A percentile compares a stretch with the other conserved stretches of the same genome.
These are phyloP conservation scores for Cherax destructor DNA, from an alignment of 1,140 invertebrate species.

Conservation along the genomic window DNA sequence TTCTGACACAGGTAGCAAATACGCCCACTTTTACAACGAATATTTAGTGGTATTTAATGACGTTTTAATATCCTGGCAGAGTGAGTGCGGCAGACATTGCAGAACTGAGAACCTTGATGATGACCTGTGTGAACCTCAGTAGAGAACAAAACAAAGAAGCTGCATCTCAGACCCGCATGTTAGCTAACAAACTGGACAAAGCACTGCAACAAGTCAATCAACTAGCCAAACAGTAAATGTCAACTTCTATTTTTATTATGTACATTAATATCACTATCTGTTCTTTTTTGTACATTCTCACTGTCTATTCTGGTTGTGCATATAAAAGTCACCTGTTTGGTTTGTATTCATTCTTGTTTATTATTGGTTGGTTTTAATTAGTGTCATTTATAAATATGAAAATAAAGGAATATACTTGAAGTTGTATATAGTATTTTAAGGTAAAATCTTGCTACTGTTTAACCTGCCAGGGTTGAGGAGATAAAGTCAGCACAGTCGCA, in stretches of 20 bases:
- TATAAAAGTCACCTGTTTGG: too few relatives aligned
- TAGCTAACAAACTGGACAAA: constrained; percentile 42
- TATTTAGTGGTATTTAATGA: too few relatives aligned
- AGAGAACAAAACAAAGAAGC: constrained; percentile 40
- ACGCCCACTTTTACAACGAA: too few relatives aligned
- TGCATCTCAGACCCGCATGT: constrained; percentile 10
- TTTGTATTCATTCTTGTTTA: too few relatives aligned
- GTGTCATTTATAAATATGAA: too few relatives aligned
- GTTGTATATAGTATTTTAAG: background rate
- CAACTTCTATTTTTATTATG: too few relatives aligned
- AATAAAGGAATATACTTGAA: too few relatives aligned
- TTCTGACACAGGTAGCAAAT: too few relatives aligned
- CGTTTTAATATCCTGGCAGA: background rate
- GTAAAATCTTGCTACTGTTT: background rate
- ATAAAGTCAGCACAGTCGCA: constrained; percentile 41
- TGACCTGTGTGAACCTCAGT: constrained; percentile 31
- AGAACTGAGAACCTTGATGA: constrained; percentile 38
- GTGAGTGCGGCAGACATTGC: constrained; percentile 41
- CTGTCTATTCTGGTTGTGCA: too few relatives aligned
- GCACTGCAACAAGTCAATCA: constrained; percentile 45
- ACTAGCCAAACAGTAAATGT: constrained; percentile 48
- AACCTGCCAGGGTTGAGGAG: constrained; percentile 50
- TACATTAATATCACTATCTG: too few relatives aligned
- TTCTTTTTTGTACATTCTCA: too few relatives aligned
- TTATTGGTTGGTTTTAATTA: too few relatives aligned